Percentiles rank a stretch among this genome's conserved stretches.
These are phyloP conservation scores for Stegodyphus dumicola DNA, from an alignment of 1,140 invertebrate genomes.

Conservation along the genomic window DNA sequence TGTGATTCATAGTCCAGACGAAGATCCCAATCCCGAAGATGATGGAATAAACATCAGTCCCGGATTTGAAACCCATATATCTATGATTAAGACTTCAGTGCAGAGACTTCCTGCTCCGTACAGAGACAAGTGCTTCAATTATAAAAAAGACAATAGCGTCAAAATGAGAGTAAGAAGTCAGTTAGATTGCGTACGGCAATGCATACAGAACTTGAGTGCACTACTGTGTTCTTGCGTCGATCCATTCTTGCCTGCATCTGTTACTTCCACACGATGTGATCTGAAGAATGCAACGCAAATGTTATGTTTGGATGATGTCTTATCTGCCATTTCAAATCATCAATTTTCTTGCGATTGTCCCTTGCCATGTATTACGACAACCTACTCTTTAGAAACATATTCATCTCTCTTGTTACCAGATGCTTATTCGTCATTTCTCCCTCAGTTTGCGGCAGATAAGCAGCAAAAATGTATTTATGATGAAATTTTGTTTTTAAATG, in stretches of 20 bases:
- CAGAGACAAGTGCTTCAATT: neutral
- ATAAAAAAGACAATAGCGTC: neutral
- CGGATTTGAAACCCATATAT: slow-evolving; percentile 65
- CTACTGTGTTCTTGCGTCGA: neutral
- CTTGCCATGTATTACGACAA: neutral
- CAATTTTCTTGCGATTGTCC: neutral
- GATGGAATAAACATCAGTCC: slow-evolving; percentile 68
- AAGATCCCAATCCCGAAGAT: slow-evolving; percentile 68
- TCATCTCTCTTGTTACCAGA: neutral
- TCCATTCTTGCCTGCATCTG: neutral
- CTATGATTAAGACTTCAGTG: slow-evolving; percentile 46
- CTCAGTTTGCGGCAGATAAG: neutral
- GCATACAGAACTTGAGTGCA: neutral
- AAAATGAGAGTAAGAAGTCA: neutral
- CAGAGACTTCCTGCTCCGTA: neutral
- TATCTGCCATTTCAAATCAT: neutral
- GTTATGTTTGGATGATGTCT: neutral
- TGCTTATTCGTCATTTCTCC: neutral
- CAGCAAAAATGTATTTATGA: neutral
- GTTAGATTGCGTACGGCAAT: neutral
- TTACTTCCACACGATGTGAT: neutral
- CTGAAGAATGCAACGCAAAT: neutral
- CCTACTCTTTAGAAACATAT: neutral
- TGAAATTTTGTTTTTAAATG: too few relatives aligned
- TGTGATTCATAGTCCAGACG: slow-evolving; percentile 66